These are phyloP conservation scores for Bos indicus DNA, from an alignment of 2,113 vertebrate species.

Conservation along the genomic window DNA sequence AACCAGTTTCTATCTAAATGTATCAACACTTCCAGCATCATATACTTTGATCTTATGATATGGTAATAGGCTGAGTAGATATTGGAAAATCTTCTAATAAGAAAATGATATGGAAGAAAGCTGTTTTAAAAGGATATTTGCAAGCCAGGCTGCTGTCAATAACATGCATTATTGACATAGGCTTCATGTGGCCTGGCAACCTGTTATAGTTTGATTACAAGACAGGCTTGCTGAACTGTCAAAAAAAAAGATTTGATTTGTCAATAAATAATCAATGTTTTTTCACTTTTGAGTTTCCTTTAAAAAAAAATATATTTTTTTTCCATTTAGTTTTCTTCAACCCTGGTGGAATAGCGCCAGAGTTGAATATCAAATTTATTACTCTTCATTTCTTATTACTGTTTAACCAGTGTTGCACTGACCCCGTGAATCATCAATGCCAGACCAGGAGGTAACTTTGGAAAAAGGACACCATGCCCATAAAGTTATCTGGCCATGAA, in stretches of 20 bases:
- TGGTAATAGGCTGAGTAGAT: neutral
- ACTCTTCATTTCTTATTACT: neutral
- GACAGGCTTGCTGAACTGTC: neutral
- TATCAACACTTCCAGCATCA: neutral
- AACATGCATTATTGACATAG: neutral
- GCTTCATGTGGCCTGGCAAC: neutral
- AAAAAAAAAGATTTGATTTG: neutral
- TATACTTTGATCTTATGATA: neutral
- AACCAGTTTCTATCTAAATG: neutral
- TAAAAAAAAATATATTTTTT: neutral
- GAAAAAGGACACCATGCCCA: neutral
- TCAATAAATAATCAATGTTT: neutral
- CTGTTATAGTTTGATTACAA: neutral
- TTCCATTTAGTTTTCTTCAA: neutral
- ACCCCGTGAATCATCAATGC: neutral
- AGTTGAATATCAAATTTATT: neutral
- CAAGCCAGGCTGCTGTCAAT: neutral
- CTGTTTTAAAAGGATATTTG: conserved; percentile 20
- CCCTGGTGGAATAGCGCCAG: neutral
- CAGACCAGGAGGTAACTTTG: neutral
- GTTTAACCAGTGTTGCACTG: neutral
- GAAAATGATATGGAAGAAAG: conserved; percentile 4
- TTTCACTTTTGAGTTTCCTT: neutral
- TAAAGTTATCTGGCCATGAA: conserved; percentile 9
- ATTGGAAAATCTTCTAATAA: conserved; percentile 17